A percentile compares a stretch with the other conserved stretches of the same genome.
Evolutionary conservation across 2,113 vertebrate species (phyloP).

Genomic region (Neoarius graeffei): DNA sequence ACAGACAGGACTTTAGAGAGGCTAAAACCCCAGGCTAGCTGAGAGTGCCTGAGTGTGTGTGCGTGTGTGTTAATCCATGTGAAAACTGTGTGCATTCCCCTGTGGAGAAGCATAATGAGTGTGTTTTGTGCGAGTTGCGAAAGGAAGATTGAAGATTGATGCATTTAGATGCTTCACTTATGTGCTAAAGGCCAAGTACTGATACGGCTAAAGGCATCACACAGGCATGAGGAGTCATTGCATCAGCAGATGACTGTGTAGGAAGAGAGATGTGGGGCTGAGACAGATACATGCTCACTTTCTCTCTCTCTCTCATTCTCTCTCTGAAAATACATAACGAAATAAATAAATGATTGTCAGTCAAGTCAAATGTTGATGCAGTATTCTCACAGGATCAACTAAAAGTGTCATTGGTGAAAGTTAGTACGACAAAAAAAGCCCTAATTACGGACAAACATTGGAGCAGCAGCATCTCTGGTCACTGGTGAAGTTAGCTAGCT

Average conservation of each 20-base stretch:
- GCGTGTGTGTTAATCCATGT: conserved; percentile 21
- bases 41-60: conserved; percentile 41
- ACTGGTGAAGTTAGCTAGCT: neutral
- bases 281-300: conserved; percentile 16
- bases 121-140: conserved; percentile 18
- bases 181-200: conserved; percentile 3
- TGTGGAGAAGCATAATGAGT: conserved; percentile 11
- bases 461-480: neutral
- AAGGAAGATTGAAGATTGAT: conserved; percentile 7
- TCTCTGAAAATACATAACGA: neutral
- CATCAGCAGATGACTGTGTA: conserved; percentile 49
- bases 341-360: neutral
- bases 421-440: neutral
- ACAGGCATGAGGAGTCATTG: conserved; percentile 5
- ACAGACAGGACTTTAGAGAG: conserved; percentile 65
- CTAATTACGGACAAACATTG: neutral
- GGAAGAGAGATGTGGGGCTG: conserved; percentile 52
- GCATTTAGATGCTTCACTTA: neutral
- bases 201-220: neutral
- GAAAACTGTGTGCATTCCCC: conserved; percentile 32
- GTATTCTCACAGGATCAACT: neutral
- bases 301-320: neutral
- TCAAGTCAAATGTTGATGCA: neutral
- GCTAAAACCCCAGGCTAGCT: conserved; percentile 61
- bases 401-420: neutral